These are phyloP conservation scores for Xanthia icteritia DNA, from an alignment of 2,888 invertebrate species.

Conservation along the genomic window DNA sequence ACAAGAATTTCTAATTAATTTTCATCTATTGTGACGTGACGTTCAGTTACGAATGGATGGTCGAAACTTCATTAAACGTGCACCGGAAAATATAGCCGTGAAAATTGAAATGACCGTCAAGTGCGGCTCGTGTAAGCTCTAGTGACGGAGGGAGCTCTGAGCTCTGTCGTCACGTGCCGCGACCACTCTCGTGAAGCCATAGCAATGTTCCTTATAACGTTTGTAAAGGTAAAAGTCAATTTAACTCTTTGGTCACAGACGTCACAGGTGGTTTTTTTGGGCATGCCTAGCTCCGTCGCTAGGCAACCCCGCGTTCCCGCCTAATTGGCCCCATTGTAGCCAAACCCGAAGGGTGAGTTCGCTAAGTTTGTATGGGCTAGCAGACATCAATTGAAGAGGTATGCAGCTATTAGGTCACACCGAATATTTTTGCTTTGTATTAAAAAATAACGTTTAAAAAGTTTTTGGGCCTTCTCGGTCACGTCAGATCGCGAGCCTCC, in stretches of 20 bases:
- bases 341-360: constrained; percentile 44
- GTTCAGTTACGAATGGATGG: neutral
- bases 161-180: neutral
- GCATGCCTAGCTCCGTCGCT: constrained; percentile 18
- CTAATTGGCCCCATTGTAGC: constrained; percentile 59
- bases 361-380: constrained; percentile 42
- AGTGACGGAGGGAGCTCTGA: neutral
- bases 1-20: neutral
- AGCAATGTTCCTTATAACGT: neutral
- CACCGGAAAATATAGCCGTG: constrained; percentile 3
- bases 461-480: neutral
- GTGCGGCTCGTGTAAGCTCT: neutral
- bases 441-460: neutral
- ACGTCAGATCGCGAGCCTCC: neutral
- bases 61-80: neutral
- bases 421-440: neutral
- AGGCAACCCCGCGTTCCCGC: constrained; percentile 24
- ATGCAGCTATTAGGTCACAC: neutral
- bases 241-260: constrained; percentile 44
- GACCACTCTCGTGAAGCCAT: neutral
- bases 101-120: neutral
- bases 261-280: constrained; percentile 44
- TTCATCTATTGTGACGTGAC: neutral
- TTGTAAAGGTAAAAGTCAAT: constrained; percentile 14
- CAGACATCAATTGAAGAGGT: neutral